These are phyloP conservation scores for Brotogeris chrysoptera DNA, from an alignment of 2,797 vertebrate genomes.

Conservation along the genomic window DNA sequence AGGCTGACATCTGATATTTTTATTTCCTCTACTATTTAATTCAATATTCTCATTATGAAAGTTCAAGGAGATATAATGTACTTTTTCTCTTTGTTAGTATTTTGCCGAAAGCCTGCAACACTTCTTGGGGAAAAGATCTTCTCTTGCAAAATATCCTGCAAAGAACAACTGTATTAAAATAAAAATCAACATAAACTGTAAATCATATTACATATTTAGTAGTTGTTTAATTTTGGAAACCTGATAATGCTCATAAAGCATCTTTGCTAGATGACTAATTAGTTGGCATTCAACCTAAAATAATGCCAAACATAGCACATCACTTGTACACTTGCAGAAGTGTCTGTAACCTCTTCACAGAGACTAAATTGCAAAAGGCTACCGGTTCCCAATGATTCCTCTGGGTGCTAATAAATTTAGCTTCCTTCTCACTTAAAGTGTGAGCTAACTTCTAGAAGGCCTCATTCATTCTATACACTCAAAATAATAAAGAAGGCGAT, in stretches of 20 bases:
- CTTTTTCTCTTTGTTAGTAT: not conserved
- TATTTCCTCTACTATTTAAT: not conserved
- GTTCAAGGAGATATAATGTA: not conserved
- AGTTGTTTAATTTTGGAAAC: slow-evolving; percentile 57
- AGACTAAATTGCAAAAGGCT: slow-evolving; percentile 16
- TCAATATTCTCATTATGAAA: not conserved
- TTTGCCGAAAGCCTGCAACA: not conserved
- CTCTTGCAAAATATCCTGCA: slow-evolving; percentile 15
- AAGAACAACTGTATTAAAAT: slow-evolving; percentile 29
- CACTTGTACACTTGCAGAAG: slow-evolving; percentile 26
- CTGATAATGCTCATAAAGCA: slow-evolving; percentile 62
- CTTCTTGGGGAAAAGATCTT: not conserved
- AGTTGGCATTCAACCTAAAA: slow-evolving; percentile 66
- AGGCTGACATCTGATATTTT: not conserved
- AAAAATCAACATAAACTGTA: slow-evolving; percentile 13
- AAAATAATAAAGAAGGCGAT: not conserved
- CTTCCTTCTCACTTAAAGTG: not conserved
- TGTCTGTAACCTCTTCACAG: slow-evolving; percentile 34
- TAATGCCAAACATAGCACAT: slow-evolving; percentile 57
- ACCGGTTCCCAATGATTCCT: not conserved
- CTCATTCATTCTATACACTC: not conserved
- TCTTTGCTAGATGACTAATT: slow-evolving; percentile 64
- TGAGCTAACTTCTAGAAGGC: not conserved
- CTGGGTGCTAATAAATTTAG: not conserved
- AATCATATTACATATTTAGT: slow-evolving; percentile 38